Evolutionary conservation across 2,113 vertebrate genomes (phyloP).

Genomic region (Hystrix cristata): DNA sequence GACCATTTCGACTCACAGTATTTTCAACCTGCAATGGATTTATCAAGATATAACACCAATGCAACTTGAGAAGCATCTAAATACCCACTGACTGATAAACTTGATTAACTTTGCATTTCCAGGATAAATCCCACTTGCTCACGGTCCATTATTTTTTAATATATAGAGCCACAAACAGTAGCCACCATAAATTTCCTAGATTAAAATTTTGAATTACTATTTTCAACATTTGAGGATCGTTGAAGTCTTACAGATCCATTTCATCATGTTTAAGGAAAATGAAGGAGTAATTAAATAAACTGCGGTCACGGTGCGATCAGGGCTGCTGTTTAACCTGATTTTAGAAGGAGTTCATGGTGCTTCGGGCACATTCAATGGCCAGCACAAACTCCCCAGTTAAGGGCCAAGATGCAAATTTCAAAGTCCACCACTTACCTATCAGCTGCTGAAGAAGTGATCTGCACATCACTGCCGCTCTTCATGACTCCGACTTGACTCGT

Average conservation of each 20-base stretch:
- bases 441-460: not conserved
- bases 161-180: not conserved
- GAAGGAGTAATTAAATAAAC: not conserved
- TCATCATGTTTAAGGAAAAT: not conserved
- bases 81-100: not conserved
- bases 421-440: not conserved
- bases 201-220: not conserved
- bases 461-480: not conserved
- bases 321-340: not conserved
- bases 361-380: rapidly evolving
- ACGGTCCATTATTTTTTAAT: not conserved
- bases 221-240: not conserved
- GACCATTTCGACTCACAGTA: not conserved
- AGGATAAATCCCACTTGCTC: not conserved
- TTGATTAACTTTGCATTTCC: not conserved
- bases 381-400: not conserved
- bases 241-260: not conserved
- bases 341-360: not conserved
- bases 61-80: not conserved
- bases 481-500: not conserved
- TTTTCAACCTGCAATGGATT: not conserved
- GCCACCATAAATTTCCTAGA: not conserved
- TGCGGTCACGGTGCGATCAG: not conserved
- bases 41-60: not conserved
- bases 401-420: not conserved